A percentile compares a stretch with the other conserved stretches of the same genome.
These are phyloP conservation scores for Rachycentron canadum DNA, from an alignment of 2,797 vertebrate genomes.

Conservation along the genomic window DNA sequence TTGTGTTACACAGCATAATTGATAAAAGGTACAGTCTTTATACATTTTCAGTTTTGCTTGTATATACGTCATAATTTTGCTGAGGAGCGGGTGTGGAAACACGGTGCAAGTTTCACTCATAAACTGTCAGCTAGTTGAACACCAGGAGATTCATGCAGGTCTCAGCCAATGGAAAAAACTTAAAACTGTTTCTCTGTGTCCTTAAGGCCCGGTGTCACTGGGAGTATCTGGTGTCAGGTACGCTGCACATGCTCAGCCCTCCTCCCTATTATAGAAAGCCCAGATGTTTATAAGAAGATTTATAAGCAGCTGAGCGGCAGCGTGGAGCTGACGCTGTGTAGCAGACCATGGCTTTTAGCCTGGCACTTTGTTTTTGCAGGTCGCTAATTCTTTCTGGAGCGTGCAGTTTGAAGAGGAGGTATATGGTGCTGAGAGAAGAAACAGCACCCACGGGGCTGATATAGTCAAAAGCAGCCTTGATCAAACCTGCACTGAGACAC, in stretches of 20 bases:
- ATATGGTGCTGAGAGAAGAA: conserved; percentile 54
- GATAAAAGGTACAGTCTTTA: conserved; percentile 51
- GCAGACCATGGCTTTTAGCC: conserved; percentile 54
- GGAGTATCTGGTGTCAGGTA: conserved; percentile 74
- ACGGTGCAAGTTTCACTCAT: conserved; percentile 38
- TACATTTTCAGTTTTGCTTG: conserved; percentile 45
- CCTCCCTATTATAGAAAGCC: conserved; percentile 61
- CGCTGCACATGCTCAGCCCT: conserved; percentile 34
- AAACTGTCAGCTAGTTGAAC: conserved; percentile 46
- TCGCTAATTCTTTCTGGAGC: conserved; percentile 70
- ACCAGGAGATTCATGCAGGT: not conserved
- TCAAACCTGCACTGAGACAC: conserved; percentile 48
- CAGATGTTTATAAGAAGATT: conserved; percentile 78
- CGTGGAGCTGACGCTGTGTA: conserved; percentile 44
- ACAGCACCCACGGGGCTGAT: conserved; percentile 53
- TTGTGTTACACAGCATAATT: conserved; percentile 50
- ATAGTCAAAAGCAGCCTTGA: conserved; percentile 69
- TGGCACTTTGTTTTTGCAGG: conserved; percentile 62
- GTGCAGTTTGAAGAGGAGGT: conserved; percentile 61
- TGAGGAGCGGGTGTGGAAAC: conserved; percentile 39
- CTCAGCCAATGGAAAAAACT: conserved; percentile 34
- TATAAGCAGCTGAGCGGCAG: conserved; percentile 52
- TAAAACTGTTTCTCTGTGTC: conserved; percentile 40
- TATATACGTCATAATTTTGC: conserved; percentile 29
- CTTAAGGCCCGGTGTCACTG: conserved; percentile 47